A percentile compares a stretch with the other conserved stretches of the same genome.
Evolutionary conservation across 2,797 vertebrate genomes (phyloP).

Genomic region (Coregonus suidteri): DNA sequence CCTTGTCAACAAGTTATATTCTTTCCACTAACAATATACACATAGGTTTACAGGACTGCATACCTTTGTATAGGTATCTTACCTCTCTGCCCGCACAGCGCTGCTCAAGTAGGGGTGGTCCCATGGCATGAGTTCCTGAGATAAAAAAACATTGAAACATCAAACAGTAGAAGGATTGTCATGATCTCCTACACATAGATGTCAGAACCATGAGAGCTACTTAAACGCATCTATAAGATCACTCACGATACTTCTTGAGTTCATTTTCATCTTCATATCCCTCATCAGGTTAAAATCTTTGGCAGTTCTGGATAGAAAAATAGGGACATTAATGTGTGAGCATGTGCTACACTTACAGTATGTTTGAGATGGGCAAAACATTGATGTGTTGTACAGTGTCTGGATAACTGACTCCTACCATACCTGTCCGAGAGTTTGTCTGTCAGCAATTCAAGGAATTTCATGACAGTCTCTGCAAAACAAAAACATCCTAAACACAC

Average conservation of each 20-base stretch:
- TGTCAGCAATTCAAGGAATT: constrained; percentile 83
- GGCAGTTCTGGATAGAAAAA: constrained; percentile 66
- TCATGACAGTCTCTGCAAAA: constrained; percentile 80
- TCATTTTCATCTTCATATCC: constrained; percentile 82
- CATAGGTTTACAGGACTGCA: background rate
- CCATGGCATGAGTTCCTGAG: constrained; percentile 85
- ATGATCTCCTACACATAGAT: background rate
- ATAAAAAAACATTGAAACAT: constrained; percentile 18
- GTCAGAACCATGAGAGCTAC: background rate
- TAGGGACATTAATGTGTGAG: background rate
- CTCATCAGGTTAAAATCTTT: constrained; percentile 85
- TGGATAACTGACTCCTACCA: background rate
- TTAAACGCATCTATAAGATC: background rate
- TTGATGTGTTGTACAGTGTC: background rate
- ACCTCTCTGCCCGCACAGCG: constrained; percentile 84
- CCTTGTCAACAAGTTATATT: background rate
- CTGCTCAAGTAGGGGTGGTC: constrained; percentile 87
- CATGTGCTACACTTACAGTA: background rate
- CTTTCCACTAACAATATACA: background rate
- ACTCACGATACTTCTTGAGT: constrained; percentile 80
- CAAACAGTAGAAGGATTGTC: background rate
- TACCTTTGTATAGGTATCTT: constrained; percentile 37
- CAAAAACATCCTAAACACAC: background rate
- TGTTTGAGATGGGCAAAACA: background rate
- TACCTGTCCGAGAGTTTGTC: constrained; percentile 81